Conservation (phyloP, 2,113 vertebrate genomes). For the Rattus rattus region DNA sequence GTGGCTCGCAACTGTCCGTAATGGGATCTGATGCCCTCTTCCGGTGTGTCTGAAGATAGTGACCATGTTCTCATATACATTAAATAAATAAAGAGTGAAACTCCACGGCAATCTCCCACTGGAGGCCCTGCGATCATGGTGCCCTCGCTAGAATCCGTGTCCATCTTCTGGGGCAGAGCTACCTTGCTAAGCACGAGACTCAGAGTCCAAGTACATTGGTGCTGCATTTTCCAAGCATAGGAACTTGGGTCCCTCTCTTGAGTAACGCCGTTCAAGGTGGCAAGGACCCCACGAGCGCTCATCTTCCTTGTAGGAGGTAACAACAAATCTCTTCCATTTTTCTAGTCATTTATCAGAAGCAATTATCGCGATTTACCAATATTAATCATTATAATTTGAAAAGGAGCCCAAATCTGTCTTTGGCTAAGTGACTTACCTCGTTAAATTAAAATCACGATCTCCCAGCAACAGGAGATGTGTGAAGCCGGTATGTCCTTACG, state of each 20-base stretch:
- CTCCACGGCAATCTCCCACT: rapidly evolving
- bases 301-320: slow-evolving; percentile 27
- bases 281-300: neutral
- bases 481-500: neutral
- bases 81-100: neutral
- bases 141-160: neutral
- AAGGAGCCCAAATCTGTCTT: neutral
- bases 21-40: too few relatives aligned
- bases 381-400: slow-evolving; percentile 48
- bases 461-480: neutral
- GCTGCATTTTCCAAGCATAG: neutral
- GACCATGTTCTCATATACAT: too few relatives aligned
- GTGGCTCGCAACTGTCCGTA: too few relatives aligned
- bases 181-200: neutral
- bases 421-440: slow-evolving; percentile 13
- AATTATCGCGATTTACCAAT: slow-evolving; percentile 53
- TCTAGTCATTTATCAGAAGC: slow-evolving; percentile 42
- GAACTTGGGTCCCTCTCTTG: neutral
- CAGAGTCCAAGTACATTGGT: neutral
- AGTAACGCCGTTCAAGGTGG: neutral
- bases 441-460: slow-evolving; percentile 18
- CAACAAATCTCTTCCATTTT: slow-evolving; percentile 1
- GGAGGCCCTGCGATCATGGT: neutral
- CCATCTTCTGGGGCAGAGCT: neutral
- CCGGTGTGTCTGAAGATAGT: too few relatives aligned